A percentile compares a stretch with the other conserved stretches of the same genome.
These are phyloP conservation scores for Drosophila heteroneura DNA, from an alignment of 2,888 invertebrate species.

Conservation along the genomic window DNA sequence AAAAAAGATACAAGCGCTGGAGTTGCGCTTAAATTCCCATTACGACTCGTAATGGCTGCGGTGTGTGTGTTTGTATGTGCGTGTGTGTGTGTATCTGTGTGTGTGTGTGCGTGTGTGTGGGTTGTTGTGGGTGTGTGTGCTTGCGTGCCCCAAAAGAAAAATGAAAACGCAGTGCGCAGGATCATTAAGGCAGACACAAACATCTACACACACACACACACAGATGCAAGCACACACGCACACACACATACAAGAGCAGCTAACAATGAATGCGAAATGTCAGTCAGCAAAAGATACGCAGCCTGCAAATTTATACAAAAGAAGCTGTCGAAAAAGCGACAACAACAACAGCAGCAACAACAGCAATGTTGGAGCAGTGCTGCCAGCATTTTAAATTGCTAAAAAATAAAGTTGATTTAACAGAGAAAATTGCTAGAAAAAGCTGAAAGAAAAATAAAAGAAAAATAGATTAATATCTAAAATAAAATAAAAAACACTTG, in stretches of 20 bases:
- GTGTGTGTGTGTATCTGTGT: constrained; percentile 23
- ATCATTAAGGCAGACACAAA: constrained; percentile 73
- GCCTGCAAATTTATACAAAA: constrained; percentile 70
- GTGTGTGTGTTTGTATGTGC: constrained; percentile 48
- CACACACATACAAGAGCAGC: constrained; percentile 24
- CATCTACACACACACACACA: constrained; percentile 41
- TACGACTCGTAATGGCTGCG: constrained; percentile 81
- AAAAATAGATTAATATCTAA: neutral
- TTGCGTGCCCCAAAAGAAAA: constrained; percentile 61
- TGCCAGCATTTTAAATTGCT: neutral
- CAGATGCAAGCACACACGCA: constrained; percentile 6
- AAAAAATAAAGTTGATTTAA: neutral
- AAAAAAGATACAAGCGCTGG: constrained; percentile 62
- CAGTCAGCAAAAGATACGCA: constrained; percentile 67
- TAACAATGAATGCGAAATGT: constrained; percentile 71
- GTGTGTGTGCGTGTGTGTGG: constrained; percentile 23
- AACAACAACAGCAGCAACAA: constrained; percentile 35
- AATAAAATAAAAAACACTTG: neutral
- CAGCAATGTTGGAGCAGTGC: constrained; percentile 9
- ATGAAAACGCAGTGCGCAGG: constrained; percentile 82
- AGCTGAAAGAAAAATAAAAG: no score
- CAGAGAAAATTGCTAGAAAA: neutral
- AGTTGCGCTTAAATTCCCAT: constrained; percentile 81
- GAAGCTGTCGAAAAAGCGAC: constrained; percentile 57
- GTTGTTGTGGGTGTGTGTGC: constrained; percentile 15